These are phyloP conservation scores for Tragelaphus oryx DNA, from an alignment of 2,797 vertebrate genomes.

Conservation along the genomic window DNA sequence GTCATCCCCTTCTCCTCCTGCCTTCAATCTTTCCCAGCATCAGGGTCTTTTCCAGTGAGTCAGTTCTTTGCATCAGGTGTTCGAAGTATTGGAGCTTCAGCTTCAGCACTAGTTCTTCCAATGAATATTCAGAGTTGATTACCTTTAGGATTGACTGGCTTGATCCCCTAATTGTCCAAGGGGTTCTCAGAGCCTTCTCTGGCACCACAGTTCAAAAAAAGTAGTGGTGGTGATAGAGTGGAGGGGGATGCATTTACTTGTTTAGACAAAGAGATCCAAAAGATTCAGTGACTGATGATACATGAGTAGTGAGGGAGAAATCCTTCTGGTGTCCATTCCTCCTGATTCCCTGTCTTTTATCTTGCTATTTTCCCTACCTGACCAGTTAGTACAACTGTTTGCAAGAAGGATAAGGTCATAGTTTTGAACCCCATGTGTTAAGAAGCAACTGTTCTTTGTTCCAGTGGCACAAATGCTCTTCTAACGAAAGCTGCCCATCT, in stretches of 20 bases:
- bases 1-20: background rate
- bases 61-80: background rate
- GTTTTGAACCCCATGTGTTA: background rate
- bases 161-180: background rate
- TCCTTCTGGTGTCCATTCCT: background rate
- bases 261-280: background rate
- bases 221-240: background rate
- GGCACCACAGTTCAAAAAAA: background rate
- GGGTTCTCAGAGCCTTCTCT: background rate
- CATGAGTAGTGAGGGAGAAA: background rate
- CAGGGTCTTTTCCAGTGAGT: background rate
- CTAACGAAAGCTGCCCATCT: background rate
- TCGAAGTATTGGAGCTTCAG: background rate
- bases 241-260: background rate
- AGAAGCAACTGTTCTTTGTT: background rate
- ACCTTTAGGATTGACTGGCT: background rate
- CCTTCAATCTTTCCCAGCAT: background rate
- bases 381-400: background rate
- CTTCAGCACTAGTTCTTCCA: background rate
- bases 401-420: background rate
- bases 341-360: background rate
- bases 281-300: background rate
- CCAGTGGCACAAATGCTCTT: background rate
- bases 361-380: background rate
- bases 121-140: background rate